Base-by-base conservation (phyloP, 2,888 invertebrate genomes). In the Notodonta dromedarius region DNA sequence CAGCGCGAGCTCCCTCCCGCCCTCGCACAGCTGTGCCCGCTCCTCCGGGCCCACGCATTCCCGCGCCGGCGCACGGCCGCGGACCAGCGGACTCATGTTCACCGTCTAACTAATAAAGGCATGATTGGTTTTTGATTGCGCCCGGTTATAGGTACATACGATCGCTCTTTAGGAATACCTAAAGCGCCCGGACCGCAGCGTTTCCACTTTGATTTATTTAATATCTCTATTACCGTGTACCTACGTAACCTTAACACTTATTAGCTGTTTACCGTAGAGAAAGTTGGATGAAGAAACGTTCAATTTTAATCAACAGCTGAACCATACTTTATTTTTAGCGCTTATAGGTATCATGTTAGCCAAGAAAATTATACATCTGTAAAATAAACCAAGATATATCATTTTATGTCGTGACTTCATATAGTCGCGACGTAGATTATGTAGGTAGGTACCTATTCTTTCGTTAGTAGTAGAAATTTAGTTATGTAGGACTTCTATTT, bases 51-150 rank as follows among this genome's bases (percentile, higher is more conserved):
- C 70, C 72, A 80, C 81, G 80, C 83, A 84, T 82, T 79, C 81
- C 80, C 70, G 67, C 74, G 59, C 61, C 57, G 59, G 57, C n/a
- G 59, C 64, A 69, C 60, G 67, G 71, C 68, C 67, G 66, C 74
- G 68, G 67, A 65, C 74, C 76, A 74, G 70, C 74, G 71, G 76
- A 80, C 73, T 79, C 77, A 76, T 75, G 74, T 73, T 73, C 81
- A 67, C 76, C 70, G 73, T 66, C 70, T 69, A 74, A 76, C 74
- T 80, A 83, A 84, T 85, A 85, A 83, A 81, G 74, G 75, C 78
- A 74, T 84, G 80, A 84, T 84, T 84, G 83, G 79, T 77, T 84
- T 84, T 83, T 84, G 84, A 85, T 84, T 83, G 76, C 80, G 79
- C 70, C 69, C 63, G 59, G 56, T 70, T 67, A 66, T 24, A 24